Evolutionary conservation across 2,888 invertebrate genomes (phyloP).

Genomic region (Lepas anatifera): DNA sequence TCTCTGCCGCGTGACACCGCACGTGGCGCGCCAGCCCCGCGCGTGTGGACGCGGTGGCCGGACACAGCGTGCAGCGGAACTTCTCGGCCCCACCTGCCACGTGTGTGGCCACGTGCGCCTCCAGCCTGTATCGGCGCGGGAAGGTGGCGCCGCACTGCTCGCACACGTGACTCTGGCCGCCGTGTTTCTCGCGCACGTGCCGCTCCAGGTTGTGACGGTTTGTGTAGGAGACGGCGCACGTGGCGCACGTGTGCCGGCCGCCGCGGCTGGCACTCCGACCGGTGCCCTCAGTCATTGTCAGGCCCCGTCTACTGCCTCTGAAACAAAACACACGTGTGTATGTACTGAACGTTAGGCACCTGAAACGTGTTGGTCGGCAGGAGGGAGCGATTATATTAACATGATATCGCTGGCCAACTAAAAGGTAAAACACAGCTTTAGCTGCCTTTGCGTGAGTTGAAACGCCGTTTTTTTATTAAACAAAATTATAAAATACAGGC

Average conservation of each 20-base stretch:
- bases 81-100: neutral
- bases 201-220: neutral
- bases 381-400: no score
- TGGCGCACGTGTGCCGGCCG: neutral
- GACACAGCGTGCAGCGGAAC: neutral
- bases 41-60: neutral
- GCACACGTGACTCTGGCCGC: neutral
- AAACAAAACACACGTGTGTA: no score
- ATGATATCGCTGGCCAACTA: no score
- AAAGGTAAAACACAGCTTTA: no score
- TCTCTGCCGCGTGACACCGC: neutral
- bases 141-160: neutral
- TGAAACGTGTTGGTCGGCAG: no score
- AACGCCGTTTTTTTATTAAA: no score
- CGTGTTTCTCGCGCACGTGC: neutral
- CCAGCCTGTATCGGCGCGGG: neutral
- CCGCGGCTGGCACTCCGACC: neutral
- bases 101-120: conserved; percentile 1
- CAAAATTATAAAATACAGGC: no score
- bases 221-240: neutral
- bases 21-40: conserved; percentile 3
- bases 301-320: no score
- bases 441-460: no score
- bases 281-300: no score
- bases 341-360: no score